Conservation (phyloP, 2,888 invertebrate species). For the Dimorphilus gyrociliatus region DNA sequence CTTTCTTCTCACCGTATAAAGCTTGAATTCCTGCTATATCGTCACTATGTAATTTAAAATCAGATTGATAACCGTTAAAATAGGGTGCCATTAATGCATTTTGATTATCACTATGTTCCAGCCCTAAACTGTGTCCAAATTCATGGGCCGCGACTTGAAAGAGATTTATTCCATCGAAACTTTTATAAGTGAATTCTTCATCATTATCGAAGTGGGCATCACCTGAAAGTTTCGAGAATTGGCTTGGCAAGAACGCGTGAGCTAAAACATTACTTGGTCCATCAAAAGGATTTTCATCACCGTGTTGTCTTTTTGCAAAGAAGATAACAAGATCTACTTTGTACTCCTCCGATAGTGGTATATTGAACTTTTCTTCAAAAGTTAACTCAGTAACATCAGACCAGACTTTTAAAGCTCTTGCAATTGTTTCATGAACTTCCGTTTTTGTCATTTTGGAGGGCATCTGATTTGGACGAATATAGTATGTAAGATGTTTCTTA, state of each 20-base stretch:
- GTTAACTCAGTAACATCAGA: constrained; percentile 42
- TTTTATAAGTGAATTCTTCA: constrained; percentile 24
- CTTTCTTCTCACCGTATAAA: constrained; percentile 26
- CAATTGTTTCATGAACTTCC: no score
- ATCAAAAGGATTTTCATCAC: constrained; percentile 89
- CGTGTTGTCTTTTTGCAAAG: constrained; percentile 76
- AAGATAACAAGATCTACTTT: constrained; percentile 41
- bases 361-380: constrained; percentile 13
- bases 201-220: constrained; percentile 5
- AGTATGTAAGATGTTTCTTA: no score
- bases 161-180: constrained; percentile 35
- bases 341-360: no score
- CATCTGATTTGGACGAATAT: no score
- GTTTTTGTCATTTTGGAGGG: no score
- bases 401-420: no score
- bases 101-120: constrained; percentile 80
- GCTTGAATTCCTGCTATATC: constrained; percentile 47
- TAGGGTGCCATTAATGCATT: constrained; percentile 92
- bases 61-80: constrained; percentile 74
- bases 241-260: constrained; percentile 4
- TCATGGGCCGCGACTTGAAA: constrained; percentile 67
- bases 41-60: constrained; percentile 68
- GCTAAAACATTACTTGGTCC: constrained; percentile 39
- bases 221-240: no score
- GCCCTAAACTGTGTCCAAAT: constrained; percentile 85